A percentile compares a stretch with the other conserved stretches of the same genome.
Conservation (phyloP, 2,113 vertebrate species). For the Callocephalon fimbriatum region DNA sequence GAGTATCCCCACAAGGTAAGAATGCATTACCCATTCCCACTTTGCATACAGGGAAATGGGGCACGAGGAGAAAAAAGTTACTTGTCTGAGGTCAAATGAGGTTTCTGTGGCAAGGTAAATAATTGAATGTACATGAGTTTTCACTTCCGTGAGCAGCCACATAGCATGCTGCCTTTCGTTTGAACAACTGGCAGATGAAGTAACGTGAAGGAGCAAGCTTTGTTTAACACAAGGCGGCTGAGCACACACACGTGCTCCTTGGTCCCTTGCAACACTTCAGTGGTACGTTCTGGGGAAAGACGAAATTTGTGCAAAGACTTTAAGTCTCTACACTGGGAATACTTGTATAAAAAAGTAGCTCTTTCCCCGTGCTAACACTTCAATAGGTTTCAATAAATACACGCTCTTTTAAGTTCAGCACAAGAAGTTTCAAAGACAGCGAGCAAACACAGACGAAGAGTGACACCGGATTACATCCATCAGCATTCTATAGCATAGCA, state of each 20-base stretch:
- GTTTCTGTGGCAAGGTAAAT: conserved; percentile 6
- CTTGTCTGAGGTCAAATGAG: not conserved
- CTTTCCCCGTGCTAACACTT: not conserved
- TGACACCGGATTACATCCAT: not conserved
- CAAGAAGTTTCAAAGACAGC: not conserved
- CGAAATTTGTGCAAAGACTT: not conserved
- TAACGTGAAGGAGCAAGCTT: not conserved
- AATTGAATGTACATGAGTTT: not conserved
- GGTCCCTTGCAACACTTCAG: not conserved
- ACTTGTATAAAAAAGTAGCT: not conserved
- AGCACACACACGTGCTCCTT: not conserved
- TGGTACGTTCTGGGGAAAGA: not conserved
- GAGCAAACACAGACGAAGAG: not conserved
- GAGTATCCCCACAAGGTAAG: not conserved
- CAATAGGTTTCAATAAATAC: not conserved
- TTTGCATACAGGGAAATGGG: accelerated
- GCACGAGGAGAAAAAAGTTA: not conserved
- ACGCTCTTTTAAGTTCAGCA: not conserved
- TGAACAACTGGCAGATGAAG: not conserved
- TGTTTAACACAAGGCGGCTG: not conserved
- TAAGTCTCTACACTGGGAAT: not conserved
- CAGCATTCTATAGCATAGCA: not conserved
- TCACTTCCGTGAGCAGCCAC: not conserved
- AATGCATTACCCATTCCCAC: not conserved
- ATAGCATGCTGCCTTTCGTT: not conserved